A percentile compares a stretch with the other conserved stretches of the same genome.
Conservation (phyloP, 2,113 vertebrate species). For the Argyrosomus japonicus region DNA sequence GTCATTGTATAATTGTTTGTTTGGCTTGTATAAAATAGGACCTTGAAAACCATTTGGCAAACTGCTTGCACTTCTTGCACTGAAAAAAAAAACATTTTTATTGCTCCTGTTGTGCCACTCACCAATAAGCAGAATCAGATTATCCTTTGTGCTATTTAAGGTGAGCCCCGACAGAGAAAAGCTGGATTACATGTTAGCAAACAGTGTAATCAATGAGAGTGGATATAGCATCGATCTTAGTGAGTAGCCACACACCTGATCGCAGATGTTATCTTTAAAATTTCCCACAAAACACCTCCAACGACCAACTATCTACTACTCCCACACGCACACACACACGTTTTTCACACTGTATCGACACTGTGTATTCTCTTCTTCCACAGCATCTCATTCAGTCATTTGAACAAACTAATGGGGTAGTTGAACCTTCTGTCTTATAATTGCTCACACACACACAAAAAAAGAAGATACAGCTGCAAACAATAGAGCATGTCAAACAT, state of each 20-base stretch:
- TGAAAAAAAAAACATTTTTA: not conserved
- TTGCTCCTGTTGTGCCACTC: not conserved
- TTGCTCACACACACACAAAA: not conserved
- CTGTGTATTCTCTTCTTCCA: not conserved
- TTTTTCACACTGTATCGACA: not conserved
- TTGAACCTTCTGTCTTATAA: not conserved
- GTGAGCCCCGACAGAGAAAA: not conserved
- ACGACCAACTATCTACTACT: not conserved
- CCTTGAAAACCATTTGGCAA: not conserved
- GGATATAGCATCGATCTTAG: not conserved
- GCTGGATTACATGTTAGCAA: not conserved
- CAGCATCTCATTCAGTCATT: not conserved
- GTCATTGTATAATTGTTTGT: no score
- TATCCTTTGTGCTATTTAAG: not conserved
- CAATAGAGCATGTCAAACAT: not conserved
- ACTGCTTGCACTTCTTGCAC: not conserved
- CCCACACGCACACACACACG: not conserved
- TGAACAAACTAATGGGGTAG: not conserved
- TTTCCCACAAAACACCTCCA: not conserved
- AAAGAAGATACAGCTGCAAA: not conserved
- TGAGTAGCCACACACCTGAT: not conserved
- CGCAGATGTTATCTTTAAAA: conserved; percentile 20
- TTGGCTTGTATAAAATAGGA: no score
- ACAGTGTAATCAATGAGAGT: not conserved
- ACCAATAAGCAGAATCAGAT: not conserved